These are phyloP conservation scores for Craseonycteris thonglongyai DNA, from an alignment of 2,113 vertebrate species.

Conservation along the genomic window DNA sequence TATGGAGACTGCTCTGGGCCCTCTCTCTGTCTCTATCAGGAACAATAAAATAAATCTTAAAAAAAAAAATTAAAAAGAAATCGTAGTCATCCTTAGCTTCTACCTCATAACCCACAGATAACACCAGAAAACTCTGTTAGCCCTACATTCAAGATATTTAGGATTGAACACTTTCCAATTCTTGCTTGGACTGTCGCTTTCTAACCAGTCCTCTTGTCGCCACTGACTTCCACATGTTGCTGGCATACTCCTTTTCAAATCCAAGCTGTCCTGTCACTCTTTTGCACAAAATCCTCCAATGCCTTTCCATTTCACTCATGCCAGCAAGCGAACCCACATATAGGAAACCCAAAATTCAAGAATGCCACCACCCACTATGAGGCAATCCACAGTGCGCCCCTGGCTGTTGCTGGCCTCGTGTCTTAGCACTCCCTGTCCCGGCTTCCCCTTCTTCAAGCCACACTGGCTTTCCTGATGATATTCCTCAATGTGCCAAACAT, in stretches of 20 bases:
- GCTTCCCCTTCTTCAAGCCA: neutral
- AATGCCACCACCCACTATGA: neutral
- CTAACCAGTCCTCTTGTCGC: neutral
- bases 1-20: too few relatives aligned
- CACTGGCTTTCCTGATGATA: neutral
- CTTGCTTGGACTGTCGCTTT: neutral
- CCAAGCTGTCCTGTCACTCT: neutral
- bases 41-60: too few relatives aligned
- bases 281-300: neutral
- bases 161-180: neutral
- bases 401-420: rapidly evolving
- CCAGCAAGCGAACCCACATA: neutral
- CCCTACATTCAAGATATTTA: neutral
- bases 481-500: neutral
- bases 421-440: rapidly evolving
- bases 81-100: too few relatives aligned
- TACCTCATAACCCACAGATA: neutral
- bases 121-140: neutral
- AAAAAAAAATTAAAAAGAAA: too few relatives aligned
- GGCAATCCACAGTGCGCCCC: neutral
- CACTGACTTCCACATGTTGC: neutral
- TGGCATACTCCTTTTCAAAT: neutral
- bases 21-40: too few relatives aligned
- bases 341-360: neutral
- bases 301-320: neutral